phyloP scores from a whole-genome alignment of 2,888 invertebrate species.

The Poecilus cupreus region DNA sequence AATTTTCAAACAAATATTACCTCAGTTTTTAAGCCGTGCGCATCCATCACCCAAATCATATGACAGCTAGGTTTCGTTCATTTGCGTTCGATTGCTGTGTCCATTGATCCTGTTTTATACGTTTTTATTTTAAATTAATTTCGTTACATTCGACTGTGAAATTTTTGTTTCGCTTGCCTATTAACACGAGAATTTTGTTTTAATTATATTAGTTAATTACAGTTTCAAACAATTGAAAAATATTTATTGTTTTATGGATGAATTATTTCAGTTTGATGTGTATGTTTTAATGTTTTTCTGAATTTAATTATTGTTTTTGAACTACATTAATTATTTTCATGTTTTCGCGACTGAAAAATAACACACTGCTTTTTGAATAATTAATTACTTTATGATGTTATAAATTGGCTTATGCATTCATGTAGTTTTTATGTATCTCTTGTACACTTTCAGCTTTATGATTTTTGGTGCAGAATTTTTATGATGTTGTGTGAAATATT shows the following conservation, averaged over 20 bases:
- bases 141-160: not conserved
- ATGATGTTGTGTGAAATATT: too few species aligned
- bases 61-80: conserved; percentile 32
- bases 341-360: not conserved
- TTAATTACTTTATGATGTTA: too few species aligned
- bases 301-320: not conserved
- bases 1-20: conserved; percentile 27
- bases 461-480: too few species aligned
- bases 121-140: not conserved
- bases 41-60: conserved; percentile 5
- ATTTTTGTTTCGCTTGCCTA: not conserved
- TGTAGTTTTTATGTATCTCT: too few species aligned
- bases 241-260: not conserved
- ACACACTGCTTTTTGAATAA: not conserved
- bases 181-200: not conserved
- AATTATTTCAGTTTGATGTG: not conserved
- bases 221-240: not conserved
- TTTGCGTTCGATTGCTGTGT: conserved; percentile 1
- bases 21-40: not conserved
- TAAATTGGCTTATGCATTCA: too few species aligned
- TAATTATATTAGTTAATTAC: not conserved
- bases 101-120: not conserved
- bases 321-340: too few species aligned
- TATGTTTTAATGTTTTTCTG: not conserved
- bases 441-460: too few species aligned